These are phyloP conservation scores for Tricholaema leucomelas DNA, from an alignment of 2,113 vertebrate genomes.

Conservation along the genomic window DNA sequence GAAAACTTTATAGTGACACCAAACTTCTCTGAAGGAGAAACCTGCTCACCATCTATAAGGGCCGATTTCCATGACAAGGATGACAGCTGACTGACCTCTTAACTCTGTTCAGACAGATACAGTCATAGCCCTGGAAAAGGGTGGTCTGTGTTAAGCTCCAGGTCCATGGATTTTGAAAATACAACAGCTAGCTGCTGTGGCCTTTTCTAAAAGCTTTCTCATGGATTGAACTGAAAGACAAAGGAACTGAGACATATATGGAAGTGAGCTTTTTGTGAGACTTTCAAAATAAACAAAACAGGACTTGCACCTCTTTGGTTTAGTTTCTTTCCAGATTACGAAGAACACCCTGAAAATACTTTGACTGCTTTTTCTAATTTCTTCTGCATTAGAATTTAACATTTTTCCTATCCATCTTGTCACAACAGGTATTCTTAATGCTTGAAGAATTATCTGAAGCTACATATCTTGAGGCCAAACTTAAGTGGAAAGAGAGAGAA, in stretches of 20 bases:
- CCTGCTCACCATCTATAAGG: not conserved
- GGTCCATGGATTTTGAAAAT: not conserved
- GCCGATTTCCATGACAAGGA: not conserved
- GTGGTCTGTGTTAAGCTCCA: not conserved
- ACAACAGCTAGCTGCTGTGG: not conserved
- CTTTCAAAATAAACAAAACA: not conserved
- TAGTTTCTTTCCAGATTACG: not conserved
- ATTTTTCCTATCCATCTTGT: not conserved
- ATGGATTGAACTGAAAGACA: not conserved
- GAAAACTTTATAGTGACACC: not conserved
- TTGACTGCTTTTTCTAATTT: not conserved
- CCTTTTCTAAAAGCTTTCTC: not conserved
- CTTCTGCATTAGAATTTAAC: not conserved
- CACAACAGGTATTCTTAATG: not conserved
- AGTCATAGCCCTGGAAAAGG: not conserved
- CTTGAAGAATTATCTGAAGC: not conserved
- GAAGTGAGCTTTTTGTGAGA: not conserved
- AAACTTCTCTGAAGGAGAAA: not conserved
- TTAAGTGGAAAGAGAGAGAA: not conserved
- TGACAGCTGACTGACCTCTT: not conserved
- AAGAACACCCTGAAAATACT: not conserved
- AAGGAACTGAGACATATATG: not conserved
- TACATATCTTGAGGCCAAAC: not conserved
- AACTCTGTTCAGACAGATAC: accelerated
- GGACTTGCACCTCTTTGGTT: not conserved